Evolutionary conservation across 2,113 vertebrate species (phyloP).

Genomic region (Megaceryle torquata): DNA sequence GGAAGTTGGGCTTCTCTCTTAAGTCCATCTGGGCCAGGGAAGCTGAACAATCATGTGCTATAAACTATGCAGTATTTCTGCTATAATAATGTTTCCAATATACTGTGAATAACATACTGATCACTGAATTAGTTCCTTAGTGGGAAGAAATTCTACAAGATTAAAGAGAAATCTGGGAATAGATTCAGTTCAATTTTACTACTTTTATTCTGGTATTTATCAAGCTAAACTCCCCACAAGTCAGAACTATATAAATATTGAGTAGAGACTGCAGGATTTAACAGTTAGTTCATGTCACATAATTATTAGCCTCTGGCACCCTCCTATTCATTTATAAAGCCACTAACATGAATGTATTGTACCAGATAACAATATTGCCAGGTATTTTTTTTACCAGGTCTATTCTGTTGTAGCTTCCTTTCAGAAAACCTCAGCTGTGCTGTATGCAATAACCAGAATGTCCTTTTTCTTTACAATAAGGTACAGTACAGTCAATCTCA

Average conservation of each 20-base stretch:
- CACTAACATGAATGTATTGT: slow-evolving; percentile 34
- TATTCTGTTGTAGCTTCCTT: slow-evolving; percentile 1
- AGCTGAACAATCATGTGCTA: slow-evolving; percentile 14
- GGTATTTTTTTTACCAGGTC: slow-evolving; percentile 42
- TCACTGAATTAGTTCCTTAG: slow-evolving; percentile 25
- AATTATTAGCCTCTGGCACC: slow-evolving; percentile 49
- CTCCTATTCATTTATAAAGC: slow-evolving; percentile 47
- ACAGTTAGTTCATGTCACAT: slow-evolving; percentile 38
- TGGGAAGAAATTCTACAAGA: slow-evolving; percentile 20
- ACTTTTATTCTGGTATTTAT: slow-evolving; percentile 35
- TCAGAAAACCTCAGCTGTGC: slow-evolving; percentile 3
- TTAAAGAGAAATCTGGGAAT: slow-evolving; percentile 40
- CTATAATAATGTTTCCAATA: slow-evolving; percentile 1
- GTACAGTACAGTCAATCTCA: background rate
- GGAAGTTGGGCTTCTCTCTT: slow-evolving; percentile 55
- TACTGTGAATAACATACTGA: slow-evolving; percentile 2
- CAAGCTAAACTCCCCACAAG: slow-evolving; percentile 30
- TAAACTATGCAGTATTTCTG: background rate
- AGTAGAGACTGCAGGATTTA: slow-evolving; percentile 49
- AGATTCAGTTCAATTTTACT: slow-evolving; percentile 23
- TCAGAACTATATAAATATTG: slow-evolving; percentile 50
- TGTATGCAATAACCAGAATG: background rate
- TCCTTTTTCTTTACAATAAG: background rate
- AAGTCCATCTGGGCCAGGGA: slow-evolving; percentile 28
- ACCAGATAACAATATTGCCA: slow-evolving; percentile 30